Conservation (phyloP, 2,113 vertebrate species). For the Ictidomys tridecemlineatus region DNA sequence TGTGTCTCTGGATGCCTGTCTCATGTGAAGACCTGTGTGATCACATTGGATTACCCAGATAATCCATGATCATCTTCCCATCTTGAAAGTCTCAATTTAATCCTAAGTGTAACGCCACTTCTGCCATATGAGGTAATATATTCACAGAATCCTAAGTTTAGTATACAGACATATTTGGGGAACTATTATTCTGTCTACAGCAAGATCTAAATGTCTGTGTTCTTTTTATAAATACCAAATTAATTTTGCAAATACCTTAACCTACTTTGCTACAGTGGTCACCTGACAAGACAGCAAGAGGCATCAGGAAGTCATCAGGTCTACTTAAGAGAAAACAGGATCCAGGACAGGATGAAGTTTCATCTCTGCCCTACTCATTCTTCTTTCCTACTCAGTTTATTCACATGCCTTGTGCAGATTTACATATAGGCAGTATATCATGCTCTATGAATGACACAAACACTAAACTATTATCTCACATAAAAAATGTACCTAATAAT, state of each 20-base stretch:
- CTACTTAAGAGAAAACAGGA: background rate
- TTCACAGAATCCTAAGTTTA: background rate
- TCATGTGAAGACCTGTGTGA: background rate
- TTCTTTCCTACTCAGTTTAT: background rate
- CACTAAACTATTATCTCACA: background rate
- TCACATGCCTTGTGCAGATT: background rate
- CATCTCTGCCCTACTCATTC: background rate
- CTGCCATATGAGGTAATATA: background rate
- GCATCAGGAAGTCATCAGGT: background rate
- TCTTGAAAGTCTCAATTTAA: background rate
- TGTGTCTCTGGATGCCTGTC: background rate
- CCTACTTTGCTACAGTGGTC: background rate
- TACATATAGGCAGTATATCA: background rate
- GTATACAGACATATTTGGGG: background rate
- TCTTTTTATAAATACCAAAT: background rate
- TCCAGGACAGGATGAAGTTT: background rate
- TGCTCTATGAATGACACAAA: background rate
- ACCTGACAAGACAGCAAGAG: background rate
- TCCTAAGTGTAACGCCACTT: background rate
- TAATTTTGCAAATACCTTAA: background rate
- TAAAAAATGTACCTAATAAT: background rate
- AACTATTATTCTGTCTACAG: background rate
- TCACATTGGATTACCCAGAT: background rate
- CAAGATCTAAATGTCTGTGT: background rate
- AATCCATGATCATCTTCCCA: background rate